Base-by-base conservation (phyloP, 2,113 vertebrate genomes). In the Hippocampus abdominalis region DNA sequence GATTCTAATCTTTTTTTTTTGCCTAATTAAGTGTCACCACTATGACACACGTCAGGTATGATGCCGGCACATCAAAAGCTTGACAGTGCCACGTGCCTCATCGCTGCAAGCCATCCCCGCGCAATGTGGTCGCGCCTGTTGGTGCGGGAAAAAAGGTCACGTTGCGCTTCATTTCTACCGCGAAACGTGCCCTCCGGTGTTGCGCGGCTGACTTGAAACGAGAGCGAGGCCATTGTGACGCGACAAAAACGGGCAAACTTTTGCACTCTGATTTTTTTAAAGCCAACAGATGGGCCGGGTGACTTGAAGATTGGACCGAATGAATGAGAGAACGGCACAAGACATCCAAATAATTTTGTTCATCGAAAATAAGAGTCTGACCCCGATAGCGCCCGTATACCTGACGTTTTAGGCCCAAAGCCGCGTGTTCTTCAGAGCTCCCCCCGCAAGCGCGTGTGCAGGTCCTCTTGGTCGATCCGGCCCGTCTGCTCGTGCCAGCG, bases 381-480 rank as follows among this genome's bases (percentile, higher is more conserved):
- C 40, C 40, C 36, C 39, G 59, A 36, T 20, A 21, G 16, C 6
- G 10, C 3, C 21, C n/a, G 18, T 25, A 64, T 64, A 25, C 40
- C 63, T 25, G 63, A 60, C 18, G 13, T 65, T 48, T 40, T n/a
- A 0, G 39, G 61, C 1, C 32, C 29, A 12, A 21, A 0, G 13
- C 46, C 13, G 4, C 1, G 65, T 27, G 2, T 36, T 36, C 32
- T 49, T 32, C 11, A 99, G 0, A 99, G 93, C 74, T 98, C 97
- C 0, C 92, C 93, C 79, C 94, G 93, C 12, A 97, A 92, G 18
- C 92, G 93, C 42, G 93, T 93, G 4, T 95, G 91, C 70, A 99
- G 84, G 70, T 91, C 92, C 11, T 97, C 95, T 80, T 97, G 97
- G 86, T 98, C 93, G 0, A 97, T 72, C 87, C 73, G 93, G 56